These are phyloP conservation scores for Callaeas wilsoni DNA, from an alignment of 2,113 vertebrate species.

Conservation along the genomic window DNA sequence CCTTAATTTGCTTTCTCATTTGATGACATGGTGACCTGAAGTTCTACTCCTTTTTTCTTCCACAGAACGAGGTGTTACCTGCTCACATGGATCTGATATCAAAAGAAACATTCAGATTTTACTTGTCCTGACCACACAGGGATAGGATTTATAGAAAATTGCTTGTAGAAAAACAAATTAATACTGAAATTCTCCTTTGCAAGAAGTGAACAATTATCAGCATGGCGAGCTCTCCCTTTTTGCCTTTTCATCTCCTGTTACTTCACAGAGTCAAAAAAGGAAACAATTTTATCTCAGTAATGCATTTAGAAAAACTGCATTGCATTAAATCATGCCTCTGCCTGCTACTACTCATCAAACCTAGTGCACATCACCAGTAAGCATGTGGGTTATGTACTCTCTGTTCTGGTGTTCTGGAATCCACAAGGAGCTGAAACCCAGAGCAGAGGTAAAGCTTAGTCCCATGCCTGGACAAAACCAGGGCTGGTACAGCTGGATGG, in stretches of 20 bases:
- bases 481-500: fast-evolving
- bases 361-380: neutral
- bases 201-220: neutral
- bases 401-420: neutral
- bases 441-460: neutral
- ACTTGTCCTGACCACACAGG: neutral
- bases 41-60: neutral
- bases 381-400: neutral
- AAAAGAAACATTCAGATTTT: neutral
- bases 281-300: neutral
- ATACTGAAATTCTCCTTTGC: neutral
- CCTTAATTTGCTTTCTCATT: neutral
- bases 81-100: neutral
- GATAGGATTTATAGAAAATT: neutral
- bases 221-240: neutral
- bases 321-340: neutral
- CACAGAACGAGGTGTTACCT: neutral
- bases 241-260: neutral
- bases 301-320: neutral
- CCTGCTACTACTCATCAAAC: neutral
- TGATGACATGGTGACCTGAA: fast-evolving
- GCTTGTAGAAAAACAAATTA: neutral
- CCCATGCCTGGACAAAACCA: fast-evolving
- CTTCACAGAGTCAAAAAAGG: neutral
- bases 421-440: neutral